Evolutionary conservation across 2,888 invertebrate species (phyloP), one percentile per base, ranked within the genome.

Genomic region (Adelognathus sp.): DNA sequence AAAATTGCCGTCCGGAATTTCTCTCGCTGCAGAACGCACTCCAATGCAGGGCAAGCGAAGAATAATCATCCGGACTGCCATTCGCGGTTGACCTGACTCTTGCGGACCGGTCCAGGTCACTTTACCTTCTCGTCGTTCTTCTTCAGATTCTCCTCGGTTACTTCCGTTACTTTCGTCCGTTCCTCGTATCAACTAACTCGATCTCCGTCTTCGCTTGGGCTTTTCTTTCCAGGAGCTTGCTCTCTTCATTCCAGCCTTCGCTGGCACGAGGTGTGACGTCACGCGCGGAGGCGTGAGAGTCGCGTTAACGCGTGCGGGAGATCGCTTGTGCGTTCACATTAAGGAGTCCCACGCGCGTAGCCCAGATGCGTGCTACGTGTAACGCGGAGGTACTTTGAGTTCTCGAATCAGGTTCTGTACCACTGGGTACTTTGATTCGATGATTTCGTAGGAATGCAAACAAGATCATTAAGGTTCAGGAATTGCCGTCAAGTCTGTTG

Each of bases 221-320:
- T 73, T 44, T 58, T 67, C 66, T 36, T 60, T 67, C 61, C 67
- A 78, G 60, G 52, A 61, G 73, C 72, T 74, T 64, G 54, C 69
- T 76, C 63, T 74, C 66, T 77, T 76, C 71, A 76, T 50, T 71
- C 24, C 44, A 56, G 58, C 52, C 64, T 44, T 63, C 52, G 31
- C 74, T 79, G 64, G 77, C 60, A 61, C 69, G 64, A 69, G 64
- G 60, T 76, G 76, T 83, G 83, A 82, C 81, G 79, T 83, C 83
- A 83, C 69, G 54, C 54, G 79, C 67, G 78, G 76, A 81, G 83
- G 82, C 81, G 83, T 82, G 80, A 80, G 77, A 81, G 75, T 64
- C 70, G 46, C 60, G 64, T 61, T 73, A 64, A 33, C 75, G 71
- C 78, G 69, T 69, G 76, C 75, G 63, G 61, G 73, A 64, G 46